Percentiles rank a stretch among this genome's conserved stretches.
Evolutionary conservation across 2,113 vertebrate genomes (phyloP).

Genomic region (Heloderma charlesbogerti): DNA sequence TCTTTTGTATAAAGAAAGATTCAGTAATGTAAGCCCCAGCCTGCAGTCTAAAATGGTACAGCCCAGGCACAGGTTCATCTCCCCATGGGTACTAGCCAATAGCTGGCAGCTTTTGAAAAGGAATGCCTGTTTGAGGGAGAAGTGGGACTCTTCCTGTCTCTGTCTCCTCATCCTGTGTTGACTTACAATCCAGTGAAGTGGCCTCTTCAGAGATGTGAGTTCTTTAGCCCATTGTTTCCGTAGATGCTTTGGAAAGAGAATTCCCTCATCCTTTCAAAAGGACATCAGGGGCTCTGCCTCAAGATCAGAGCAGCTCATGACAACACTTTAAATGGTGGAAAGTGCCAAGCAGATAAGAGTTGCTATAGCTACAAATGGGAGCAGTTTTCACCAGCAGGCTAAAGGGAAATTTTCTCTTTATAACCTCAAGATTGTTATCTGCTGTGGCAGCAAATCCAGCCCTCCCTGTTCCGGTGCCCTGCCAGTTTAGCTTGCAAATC

Average conservation of each 20-base stretch:
- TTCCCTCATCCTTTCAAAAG: not conserved
- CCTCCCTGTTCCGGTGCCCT: not conserved
- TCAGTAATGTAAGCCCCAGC: not conserved
- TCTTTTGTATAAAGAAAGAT: not conserved
- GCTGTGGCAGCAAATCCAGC: not conserved
- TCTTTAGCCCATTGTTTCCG: not conserved
- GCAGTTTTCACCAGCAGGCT: not conserved
- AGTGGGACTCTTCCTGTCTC: not conserved
- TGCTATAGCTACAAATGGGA: not conserved
- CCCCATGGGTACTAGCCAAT: not conserved
- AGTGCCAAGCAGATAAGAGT: not conserved
- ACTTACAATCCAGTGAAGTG: not conserved
- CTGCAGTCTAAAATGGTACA: not conserved
- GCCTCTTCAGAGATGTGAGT: not conserved
- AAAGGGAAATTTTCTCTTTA: not conserved
- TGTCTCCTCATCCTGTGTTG: not conserved
- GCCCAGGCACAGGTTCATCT: not conserved
- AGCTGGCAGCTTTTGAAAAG: not conserved
- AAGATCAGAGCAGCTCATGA: not conserved
- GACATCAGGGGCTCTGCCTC: not conserved
- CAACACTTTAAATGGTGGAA: not conserved
- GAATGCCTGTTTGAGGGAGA: not conserved
- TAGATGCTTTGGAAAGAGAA: not conserved
- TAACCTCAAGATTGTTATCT: not conserved
- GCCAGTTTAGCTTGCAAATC: not conserved